Percentiles rank a stretch among this genome's conserved stretches.
These are phyloP conservation scores for Hemicrepidius hirtus DNA, from an alignment of 2,888 invertebrate genomes.

Conservation along the genomic window DNA sequence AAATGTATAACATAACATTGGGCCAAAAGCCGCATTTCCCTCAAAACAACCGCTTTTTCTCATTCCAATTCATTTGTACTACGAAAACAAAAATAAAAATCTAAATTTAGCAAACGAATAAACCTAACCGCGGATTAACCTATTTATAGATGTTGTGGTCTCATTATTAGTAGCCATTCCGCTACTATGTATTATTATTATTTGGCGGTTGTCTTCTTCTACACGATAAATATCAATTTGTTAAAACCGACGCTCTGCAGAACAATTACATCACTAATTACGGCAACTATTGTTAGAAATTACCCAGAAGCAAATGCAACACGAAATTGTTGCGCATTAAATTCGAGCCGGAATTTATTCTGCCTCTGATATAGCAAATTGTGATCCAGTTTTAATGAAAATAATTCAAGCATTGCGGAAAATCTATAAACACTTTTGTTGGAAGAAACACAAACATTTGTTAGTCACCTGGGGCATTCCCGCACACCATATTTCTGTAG, in stretches of 20 bases:
- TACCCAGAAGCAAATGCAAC: slow-evolving; percentile 3
- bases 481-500: too few species aligned
- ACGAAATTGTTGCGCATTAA: not conserved
- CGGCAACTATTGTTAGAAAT: slow-evolving; percentile 17
- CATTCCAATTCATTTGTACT: slow-evolving; percentile 20
- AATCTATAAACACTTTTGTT: too few species aligned
- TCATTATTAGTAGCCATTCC: slow-evolving; percentile 25
- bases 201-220: not conserved
- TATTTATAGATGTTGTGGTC: slow-evolving; percentile 38
- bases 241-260: not conserved
- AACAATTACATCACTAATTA: slow-evolving; percentile 16
- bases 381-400: too few species aligned
- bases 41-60: slow-evolving; percentile 6
- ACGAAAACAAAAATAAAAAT: slow-evolving; percentile 36
- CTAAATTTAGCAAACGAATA: slow-evolving; percentile 35
- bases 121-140: slow-evolving; percentile 37
- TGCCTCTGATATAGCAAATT: too few species aligned
- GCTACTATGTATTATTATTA: not conserved
- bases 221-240: not conserved
- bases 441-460: too few species aligned
- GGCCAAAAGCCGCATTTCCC: slow-evolving; percentile 3
- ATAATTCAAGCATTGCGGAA: too few species aligned
- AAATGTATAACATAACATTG: not conserved
- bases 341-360: not conserved
- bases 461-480: too few species aligned